Conservation (phyloP, 1,140 invertebrate species). For the Anastrepha ludens region DNA sequence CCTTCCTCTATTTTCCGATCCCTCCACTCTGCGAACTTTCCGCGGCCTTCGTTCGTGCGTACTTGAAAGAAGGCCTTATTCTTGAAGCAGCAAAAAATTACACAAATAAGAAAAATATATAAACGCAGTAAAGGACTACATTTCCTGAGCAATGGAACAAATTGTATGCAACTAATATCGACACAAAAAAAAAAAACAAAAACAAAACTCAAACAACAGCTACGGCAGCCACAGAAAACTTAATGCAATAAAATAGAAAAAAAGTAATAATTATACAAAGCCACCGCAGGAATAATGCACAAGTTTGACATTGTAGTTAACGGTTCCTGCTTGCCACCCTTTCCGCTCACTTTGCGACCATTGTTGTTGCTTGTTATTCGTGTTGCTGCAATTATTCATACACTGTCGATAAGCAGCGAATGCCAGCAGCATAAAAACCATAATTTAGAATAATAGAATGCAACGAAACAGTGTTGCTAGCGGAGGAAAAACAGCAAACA, state of each 20-base stretch:
- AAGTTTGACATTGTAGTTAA: conserved; percentile 1
- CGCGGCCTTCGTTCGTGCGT: too few relatives aligned
- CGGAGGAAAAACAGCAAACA: not conserved
- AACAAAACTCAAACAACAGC: too few relatives aligned
- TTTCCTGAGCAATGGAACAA: not conserved
- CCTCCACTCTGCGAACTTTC: too few relatives aligned
- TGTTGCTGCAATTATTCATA: conserved; percentile 40
- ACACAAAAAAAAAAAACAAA: not conserved
- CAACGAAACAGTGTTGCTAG: not conserved
- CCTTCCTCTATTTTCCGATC: too few relatives aligned
- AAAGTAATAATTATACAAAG: not conserved
- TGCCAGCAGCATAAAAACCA: conserved; percentile 34
- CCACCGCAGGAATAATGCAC: not conserved
- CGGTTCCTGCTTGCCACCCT: not conserved
- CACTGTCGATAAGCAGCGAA: conserved; percentile 34
- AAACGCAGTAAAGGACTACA: too few relatives aligned
- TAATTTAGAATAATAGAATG: conserved; percentile 15
- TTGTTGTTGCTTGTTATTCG: not conserved
- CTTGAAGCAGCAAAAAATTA: too few relatives aligned
- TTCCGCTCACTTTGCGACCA: not conserved
- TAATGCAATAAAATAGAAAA: not conserved
- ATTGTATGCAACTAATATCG: conserved; percentile 36
- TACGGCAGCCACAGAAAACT: not conserved
- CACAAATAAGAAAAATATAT: too few relatives aligned
- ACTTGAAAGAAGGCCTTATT: too few relatives aligned